A percentile compares a stretch with the other conserved stretches of the same genome.
These are phyloP conservation scores for Matsumurasca onukii DNA, from an alignment of 1,140 invertebrate genomes.

Conservation along the genomic window DNA sequence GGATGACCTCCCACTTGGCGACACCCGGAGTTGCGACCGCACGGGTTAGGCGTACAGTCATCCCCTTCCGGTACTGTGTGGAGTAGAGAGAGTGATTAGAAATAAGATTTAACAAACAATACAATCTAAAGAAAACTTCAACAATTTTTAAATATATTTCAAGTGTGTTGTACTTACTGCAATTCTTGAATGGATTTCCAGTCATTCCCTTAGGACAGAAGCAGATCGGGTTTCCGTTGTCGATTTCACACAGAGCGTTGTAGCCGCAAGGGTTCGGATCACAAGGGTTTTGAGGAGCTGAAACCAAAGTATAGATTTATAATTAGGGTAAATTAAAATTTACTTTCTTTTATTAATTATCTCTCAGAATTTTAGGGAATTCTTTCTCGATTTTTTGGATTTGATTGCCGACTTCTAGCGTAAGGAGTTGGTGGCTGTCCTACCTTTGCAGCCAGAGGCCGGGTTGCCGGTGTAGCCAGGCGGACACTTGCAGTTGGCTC, in stretches of 20 bases:
- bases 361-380: no score
- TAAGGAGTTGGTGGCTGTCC: no score
- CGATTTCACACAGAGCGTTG: constrained; percentile 80
- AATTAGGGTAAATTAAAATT: background rate
- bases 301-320: constrained; percentile 51
- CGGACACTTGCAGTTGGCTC: constrained; percentile 72
- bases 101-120: background rate
- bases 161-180: constrained; percentile 78
- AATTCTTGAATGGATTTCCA: constrained; percentile 88
- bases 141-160: background rate
- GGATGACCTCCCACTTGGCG: constrained; percentile 67
- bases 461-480: constrained; percentile 73
- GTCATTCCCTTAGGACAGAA: constrained; percentile 86
- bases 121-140: background rate
- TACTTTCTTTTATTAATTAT: background rate
- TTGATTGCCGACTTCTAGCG: no score
- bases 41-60: constrained; percentile 79
- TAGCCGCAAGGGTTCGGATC: constrained; percentile 81
- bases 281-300: constrained; percentile 66
- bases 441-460: constrained; percentile 52
- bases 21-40: constrained; percentile 80
- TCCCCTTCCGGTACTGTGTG: constrained; percentile 85
- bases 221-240: constrained; percentile 84
- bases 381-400: no score
- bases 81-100: constrained; percentile 23